Percentiles rank a stretch among this genome's conserved stretches.
Evolutionary conservation across 1,140 invertebrate genomes (phyloP).

Genomic region (Schmidtea mediterranea): DNA sequence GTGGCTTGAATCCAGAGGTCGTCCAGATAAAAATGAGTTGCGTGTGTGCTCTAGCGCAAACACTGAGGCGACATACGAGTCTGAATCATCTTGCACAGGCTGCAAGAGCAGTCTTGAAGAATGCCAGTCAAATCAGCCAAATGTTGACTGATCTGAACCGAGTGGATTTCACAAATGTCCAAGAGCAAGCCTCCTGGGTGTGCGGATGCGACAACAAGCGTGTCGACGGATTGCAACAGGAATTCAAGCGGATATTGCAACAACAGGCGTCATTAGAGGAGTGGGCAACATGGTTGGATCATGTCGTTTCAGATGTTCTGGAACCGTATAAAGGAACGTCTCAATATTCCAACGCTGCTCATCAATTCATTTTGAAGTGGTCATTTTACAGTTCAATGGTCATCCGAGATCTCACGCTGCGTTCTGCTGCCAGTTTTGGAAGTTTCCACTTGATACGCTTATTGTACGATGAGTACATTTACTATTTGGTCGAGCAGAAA

Average conservation of each 20-base stretch:
- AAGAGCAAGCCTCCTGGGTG: slow-evolving; percentile 75
- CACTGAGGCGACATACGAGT: slow-evolving; percentile 72
- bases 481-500: slow-evolving; percentile 63
- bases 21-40: slow-evolving; percentile 32
- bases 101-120: slow-evolving; percentile 73
- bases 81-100: slow-evolving; percentile 91
- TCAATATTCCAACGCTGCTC: slow-evolving; percentile 51
- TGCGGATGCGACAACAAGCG: slow-evolving; percentile 66
- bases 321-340: slow-evolving; percentile 52
- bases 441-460: slow-evolving; percentile 90
- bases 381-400: slow-evolving; percentile 94
- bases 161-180: slow-evolving; percentile 85
- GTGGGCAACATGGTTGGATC: slow-evolving; percentile 85
- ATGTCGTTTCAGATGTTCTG: slow-evolving; percentile 54
- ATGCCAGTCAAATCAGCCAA: slow-evolving; percentile 65
- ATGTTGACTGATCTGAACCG: slow-evolving; percentile 87
- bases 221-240: slow-evolving; percentile 56
- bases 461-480: slow-evolving; percentile 95
- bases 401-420: slow-evolving; percentile 65
- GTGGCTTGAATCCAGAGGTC: slow-evolving; percentile 2
- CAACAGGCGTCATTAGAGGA: slow-evolving; percentile 74
- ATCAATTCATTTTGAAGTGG: slow-evolving; percentile 84
- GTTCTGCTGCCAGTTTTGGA: slow-evolving; percentile 86
- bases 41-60: slow-evolving; percentile 72
- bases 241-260: slow-evolving; percentile 71